A percentile compares a stretch with the other conserved stretches of the same genome.
These are phyloP conservation scores for Abramis brama DNA, from an alignment of 2,113 vertebrate species.

Conservation along the genomic window DNA sequence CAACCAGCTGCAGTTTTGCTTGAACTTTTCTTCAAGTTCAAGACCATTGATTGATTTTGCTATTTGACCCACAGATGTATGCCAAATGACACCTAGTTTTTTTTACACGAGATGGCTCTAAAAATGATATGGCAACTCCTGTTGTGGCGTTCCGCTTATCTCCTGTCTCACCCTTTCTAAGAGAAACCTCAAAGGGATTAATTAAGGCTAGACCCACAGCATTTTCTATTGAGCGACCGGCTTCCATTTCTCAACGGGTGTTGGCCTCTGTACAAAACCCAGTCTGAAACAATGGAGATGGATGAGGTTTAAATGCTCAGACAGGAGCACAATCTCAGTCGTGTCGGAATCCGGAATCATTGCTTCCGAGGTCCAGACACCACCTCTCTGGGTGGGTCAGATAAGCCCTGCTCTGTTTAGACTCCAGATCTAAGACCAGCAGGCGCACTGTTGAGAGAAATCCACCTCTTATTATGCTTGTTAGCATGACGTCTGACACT, in stretches of 20 bases:
- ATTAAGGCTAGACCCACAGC: slow-evolving; percentile 56
- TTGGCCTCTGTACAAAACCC: slow-evolving; percentile 49
- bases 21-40: not conserved
- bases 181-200: slow-evolving; percentile 56
- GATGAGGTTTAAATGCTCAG: slow-evolving; percentile 57
- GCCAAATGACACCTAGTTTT: not conserved
- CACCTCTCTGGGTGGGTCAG: slow-evolving; percentile 55
- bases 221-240: slow-evolving; percentile 53
- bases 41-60: not conserved
- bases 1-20: not conserved
- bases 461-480: slow-evolving; percentile 52
- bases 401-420: slow-evolving; percentile 61
- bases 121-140: not conserved
- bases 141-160: not conserved
- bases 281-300: slow-evolving; percentile 61
- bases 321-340: slow-evolving; percentile 59
- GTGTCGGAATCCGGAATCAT: slow-evolving; percentile 47
- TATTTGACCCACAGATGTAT: not conserved
- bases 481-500: slow-evolving; percentile 48
- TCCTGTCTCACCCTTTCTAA: slow-evolving; percentile 13
- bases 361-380: slow-evolving; percentile 47
- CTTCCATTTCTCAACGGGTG: slow-evolving; percentile 55
- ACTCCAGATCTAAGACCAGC: slow-evolving; percentile 52
- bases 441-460: slow-evolving; percentile 54
- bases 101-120: not conserved